Base-by-base conservation (phyloP, 2,113 vertebrate species). In the Aegithalos caudatus region DNA sequence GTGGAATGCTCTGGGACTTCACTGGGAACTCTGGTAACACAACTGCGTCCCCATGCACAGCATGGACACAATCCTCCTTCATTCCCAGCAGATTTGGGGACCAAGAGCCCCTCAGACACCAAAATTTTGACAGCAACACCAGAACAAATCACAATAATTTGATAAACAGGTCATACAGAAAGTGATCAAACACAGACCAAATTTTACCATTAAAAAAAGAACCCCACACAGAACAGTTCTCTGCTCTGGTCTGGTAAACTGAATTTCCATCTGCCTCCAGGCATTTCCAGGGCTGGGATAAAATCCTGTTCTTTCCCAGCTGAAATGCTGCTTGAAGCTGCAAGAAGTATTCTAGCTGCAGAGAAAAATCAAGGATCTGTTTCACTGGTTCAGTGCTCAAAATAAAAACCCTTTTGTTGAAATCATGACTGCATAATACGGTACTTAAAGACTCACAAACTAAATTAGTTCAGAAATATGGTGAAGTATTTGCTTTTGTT, bases 21-120 rank as follows among this genome's bases (percentile, higher is more conserved):
- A 29, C 45, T 10, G 13, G 28, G 70, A 35, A 31, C 40, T 72
- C 61, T 28, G 33, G 11, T 15, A 72, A 5, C 10, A 57, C 1
- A 6, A 12, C 31, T 1, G 1, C 4, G 35, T 0, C 6, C 4
- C 31, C 21, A 1, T 1, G 37, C 42, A 74, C 21, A 42, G 12
- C 0, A 0, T 51, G 56, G 14, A 70, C 19, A 54, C 24, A 16
- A 42, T 5, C 5, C 1, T 45, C 51, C 4, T 5, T 62, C 38
- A 29, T 7, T 38, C 44, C 13, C 11, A 42, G 31, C 47, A 58
- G 7, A 2, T 33, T 7, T 35, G 54, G 66, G 28, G 28, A 86
- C 9, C 11, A 53, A 33, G 3, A 62, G 54, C 25, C 50, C 69
- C 27, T 13, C 4, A 23, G 33, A 67, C 33, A 58, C 9, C 22